Conservation (phyloP, 2,113 vertebrate genomes). For the Psittacara wagleri region DNA sequence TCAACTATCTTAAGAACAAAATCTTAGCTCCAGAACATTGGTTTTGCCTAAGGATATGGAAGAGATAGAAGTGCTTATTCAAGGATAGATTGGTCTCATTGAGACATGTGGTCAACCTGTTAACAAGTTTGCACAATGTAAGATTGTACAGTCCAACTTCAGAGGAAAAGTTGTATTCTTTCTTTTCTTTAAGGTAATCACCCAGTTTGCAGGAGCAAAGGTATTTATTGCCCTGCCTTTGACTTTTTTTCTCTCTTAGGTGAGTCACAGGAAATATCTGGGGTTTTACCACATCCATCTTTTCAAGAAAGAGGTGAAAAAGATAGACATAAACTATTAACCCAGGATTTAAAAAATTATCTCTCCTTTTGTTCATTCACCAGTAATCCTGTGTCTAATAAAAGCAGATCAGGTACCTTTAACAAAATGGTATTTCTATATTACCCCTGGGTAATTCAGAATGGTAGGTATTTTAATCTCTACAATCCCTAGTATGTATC, state of each 20-base stretch:
- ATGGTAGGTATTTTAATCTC: conserved; percentile 53
- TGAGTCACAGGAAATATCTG: not conserved
- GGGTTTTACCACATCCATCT: not conserved
- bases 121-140: not conserved
- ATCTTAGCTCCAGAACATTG: conserved; percentile 38
- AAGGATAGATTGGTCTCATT: not conserved
- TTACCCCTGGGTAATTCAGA: conserved; percentile 40
- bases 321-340: not conserved
- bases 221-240: not conserved
- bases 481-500: conserved; percentile 31
- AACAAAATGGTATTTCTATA: conserved; percentile 32
- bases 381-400: not conserved
- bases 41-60: conserved; percentile 48
- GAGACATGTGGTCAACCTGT: not conserved
- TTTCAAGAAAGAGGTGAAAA: not conserved
- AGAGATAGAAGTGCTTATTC: conserved; percentile 20
- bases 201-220: not conserved
- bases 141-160: not conserved
- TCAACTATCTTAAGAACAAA: conserved; percentile 61
- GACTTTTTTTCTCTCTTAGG: not conserved
- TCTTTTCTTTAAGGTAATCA: not conserved
- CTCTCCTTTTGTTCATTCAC: not conserved
- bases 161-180: not conserved
- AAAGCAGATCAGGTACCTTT: conserved; percentile 30
- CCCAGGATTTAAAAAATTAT: not conserved